phyloP scores from a whole-genome alignment of 1,140 invertebrate genomes.

The Listronotus oregonensis region DNA sequence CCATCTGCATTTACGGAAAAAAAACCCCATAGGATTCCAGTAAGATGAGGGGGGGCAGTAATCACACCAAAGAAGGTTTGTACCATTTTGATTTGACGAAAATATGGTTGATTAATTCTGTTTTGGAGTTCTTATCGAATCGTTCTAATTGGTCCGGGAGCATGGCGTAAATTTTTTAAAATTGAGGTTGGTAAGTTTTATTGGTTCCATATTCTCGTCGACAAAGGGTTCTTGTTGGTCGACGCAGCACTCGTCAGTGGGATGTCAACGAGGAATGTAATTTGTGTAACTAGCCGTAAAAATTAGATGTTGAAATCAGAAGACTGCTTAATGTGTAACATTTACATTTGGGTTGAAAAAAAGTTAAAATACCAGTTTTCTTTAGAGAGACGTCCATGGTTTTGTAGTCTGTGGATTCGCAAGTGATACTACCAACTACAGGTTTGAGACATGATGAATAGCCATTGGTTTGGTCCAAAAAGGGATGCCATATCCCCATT shows the following conservation, averaged over 20 bases:
- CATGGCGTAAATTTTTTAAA: too few relatives aligned
- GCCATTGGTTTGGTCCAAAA: conserved; percentile 15
- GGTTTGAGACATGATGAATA: conserved; percentile 9
- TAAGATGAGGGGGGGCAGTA: too few relatives aligned
- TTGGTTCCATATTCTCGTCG: neutral
- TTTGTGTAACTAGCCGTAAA: too few relatives aligned
- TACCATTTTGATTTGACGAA: too few relatives aligned
- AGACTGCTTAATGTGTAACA: conserved; percentile 29
- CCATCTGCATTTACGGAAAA: too few relatives aligned
- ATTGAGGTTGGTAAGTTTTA: too few relatives aligned
- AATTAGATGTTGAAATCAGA: conserved; percentile 9
- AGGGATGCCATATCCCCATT: conserved; percentile 17
- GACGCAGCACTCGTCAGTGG: conserved; percentile 24
- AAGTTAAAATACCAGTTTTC: conserved; percentile 16
- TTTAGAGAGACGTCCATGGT: conserved; percentile 11
- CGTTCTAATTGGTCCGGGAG: too few relatives aligned
- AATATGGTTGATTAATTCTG: too few relatives aligned
- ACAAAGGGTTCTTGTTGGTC: neutral
- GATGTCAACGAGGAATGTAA: conserved; percentile 26
- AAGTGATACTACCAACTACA: neutral
- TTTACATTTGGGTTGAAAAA: conserved; percentile 24
- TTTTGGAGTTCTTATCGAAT: too few relatives aligned
- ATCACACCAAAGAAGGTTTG: too few relatives aligned
- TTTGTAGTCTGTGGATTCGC: too few relatives aligned
- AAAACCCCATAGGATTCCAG: too few relatives aligned